Base-by-base conservation (phyloP, 2,113 vertebrate genomes). In the Taurulus bubalis region DNA sequence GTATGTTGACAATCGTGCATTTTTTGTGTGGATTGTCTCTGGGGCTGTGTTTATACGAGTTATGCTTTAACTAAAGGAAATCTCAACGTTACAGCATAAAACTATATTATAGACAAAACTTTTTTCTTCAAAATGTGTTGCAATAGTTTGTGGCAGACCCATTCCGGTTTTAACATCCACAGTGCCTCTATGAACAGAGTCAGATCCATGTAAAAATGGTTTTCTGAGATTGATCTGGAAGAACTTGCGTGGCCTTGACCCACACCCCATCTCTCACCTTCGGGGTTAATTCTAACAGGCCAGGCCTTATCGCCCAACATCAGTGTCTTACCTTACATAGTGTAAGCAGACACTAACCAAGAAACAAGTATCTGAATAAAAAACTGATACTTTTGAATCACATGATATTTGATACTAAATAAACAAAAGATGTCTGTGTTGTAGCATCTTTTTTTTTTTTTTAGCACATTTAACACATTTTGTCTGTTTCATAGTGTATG, bases 401-500 rank as follows among this genome's bases (percentile, higher is more conserved):
- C 2, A 62, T 20, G 18, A 59, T 2, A 8, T 7, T 32, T 24
- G 47, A 36, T 10, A 24, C 14, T 24, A 60, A 49, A 79, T 20
- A 82, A 68, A 71, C 34, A 42, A 45, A 77, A 53, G 1, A 63
- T 60, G 24, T 53, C 20, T 74, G 38, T 40, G 15, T 6, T 58
- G 36, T n/a, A 8, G 2, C 34, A 63, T 55, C 58, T 38, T 74
- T 74, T 40, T 70, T 58, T 16, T 38, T 74, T 74, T 40, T 70
- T 58, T 16, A 58, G 28, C 14, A 58, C 14, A 56, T 56, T 56
- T 56, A 0, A 11, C 16, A 16, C 16, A 16, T 22, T 53, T 30
- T 36, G 71, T 45, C 8, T 71, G 10, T 18, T 22, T 8, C 3
- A n/a, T 53, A 32, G 45, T 79, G 51, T 40, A 8, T 40, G 8